Base-by-base conservation (phyloP, 2,113 vertebrate genomes). In the Nothocercus nigrocapillus region DNA sequence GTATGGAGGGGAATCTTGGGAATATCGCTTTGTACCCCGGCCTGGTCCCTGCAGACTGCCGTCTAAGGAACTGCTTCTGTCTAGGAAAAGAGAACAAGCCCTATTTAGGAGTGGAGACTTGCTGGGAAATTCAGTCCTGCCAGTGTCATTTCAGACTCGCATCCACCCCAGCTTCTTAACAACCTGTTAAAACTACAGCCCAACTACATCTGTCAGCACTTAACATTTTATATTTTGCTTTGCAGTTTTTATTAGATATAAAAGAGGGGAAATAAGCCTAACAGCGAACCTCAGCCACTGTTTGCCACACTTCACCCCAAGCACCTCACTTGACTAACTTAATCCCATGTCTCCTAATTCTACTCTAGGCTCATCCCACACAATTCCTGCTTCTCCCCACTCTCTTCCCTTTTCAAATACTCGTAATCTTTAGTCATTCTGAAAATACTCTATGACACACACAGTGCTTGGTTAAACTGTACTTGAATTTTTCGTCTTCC, bases 21-120 rank as follows among this genome's bases (percentile, higher is more conserved):
- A 97, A 94, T 98, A 98, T 34, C 98, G 97, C 97, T 99, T 99
- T 93, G 97, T 95, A 63, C 97, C 98, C 96, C 97, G 97, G 76
- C 97, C 98, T n/a, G 98, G 97, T 82, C 98, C 98, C 59, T 98
- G 97, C 47, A 97, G 96, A 91, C 98, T 87, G 86, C 97, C 97
- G 89, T 99, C 98, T 90, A 97, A 96, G 49, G 98, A 98, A 54
- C 96, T 91, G 95, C 98, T 98, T 94, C 98, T 98, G 91, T 99
- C 99, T 99, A 93, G 93, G 96, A 96, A 72, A 75, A 96, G 96
- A 97, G 96, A 96, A 94, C 76, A 97, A 97, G 94, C 84, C 93
- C 96, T 93, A 56, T 92, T 97, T 91, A 97, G 92, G 89, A 94
- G 68, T 5, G 69, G n/a, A 88, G 75, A 66, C 10, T 27, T 82